Conservation (phyloP, 2,113 vertebrate species). For the Callocephalon fimbriatum region DNA sequence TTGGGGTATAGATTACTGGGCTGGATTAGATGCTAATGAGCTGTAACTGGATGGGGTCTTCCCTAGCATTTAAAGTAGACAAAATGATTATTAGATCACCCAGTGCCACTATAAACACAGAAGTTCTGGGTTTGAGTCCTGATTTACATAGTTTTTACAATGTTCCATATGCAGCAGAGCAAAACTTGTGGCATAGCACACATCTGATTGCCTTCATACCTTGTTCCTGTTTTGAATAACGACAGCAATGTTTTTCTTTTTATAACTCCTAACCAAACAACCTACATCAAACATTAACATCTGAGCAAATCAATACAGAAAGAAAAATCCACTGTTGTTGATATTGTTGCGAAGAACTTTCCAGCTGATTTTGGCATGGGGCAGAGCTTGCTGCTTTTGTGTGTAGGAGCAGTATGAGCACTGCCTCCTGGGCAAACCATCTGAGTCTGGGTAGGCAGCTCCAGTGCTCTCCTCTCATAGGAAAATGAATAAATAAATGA, state of each 20-base stretch:
- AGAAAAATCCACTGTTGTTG: not conserved
- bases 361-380: not conserved
- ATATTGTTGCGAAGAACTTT: not conserved
- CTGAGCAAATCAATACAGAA: not conserved
- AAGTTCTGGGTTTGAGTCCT: not conserved
- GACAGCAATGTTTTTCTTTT: not conserved
- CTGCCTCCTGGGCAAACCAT: not conserved
- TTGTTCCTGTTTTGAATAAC: not conserved
- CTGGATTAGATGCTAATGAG: not conserved
- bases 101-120: not conserved
- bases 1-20: not conserved
- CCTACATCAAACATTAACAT: not conserved
- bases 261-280: not conserved
- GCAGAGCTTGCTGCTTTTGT: not conserved
- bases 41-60: not conserved
- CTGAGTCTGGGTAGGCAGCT: not conserved
- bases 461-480: not conserved
- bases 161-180: not conserved
- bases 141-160: not conserved
- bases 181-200: not conserved
- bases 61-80: not conserved
- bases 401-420: not conserved
- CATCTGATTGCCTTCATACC: not conserved
- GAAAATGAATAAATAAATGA: not conserved
- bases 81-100: not conserved